phyloP scores from a whole-genome alignment of 1,140 invertebrate species.

The Protaetia brevitarsis region DNA sequence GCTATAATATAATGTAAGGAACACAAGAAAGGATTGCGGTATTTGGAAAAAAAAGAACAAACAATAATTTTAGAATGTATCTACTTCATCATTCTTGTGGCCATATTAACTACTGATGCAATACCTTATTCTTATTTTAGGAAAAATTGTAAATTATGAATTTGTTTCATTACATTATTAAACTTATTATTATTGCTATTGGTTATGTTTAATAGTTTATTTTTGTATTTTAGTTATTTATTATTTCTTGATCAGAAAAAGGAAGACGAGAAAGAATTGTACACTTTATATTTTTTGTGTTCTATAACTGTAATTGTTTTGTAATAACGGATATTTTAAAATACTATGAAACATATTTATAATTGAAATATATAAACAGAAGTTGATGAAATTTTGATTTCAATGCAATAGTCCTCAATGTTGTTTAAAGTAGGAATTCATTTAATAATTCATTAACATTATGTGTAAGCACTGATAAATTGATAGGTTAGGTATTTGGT shows the following conservation, averaged over 20 bases:
- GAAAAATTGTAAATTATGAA: conserved; percentile 7
- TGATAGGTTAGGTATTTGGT: too few species aligned
- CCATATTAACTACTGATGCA: background rate
- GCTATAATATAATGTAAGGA: background rate
- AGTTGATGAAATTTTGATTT: background rate
- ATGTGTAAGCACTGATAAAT: too few species aligned
- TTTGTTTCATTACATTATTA: conserved; percentile 12
- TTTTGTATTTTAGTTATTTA: conserved; percentile 18
- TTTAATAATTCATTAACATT: too few species aligned
- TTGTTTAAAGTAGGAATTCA: too few species aligned
- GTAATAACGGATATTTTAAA: conserved; percentile 15
- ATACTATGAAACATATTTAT: conserved; percentile 11
- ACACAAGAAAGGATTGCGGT: conserved; percentile 5
- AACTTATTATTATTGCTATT: background rate
- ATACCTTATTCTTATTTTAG: conserved; percentile 5
- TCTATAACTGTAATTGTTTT: conserved; percentile 17
- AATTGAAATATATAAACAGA: conserved; percentile 16
- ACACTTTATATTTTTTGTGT: conserved; percentile 3
- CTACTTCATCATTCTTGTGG: conserved; percentile 10
- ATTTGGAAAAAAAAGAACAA: conserved; percentile 9
- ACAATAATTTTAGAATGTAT: background rate
- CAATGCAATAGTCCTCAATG: too few species aligned
- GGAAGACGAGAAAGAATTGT: background rate
- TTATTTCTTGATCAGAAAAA: conserved; percentile 3
- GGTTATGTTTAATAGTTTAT: conserved; percentile 18